Evolutionary conservation across 1,140 invertebrate genomes (phyloP), one percentile per base, ranked within the genome.

Genomic region (Penaeus vannamei): DNA sequence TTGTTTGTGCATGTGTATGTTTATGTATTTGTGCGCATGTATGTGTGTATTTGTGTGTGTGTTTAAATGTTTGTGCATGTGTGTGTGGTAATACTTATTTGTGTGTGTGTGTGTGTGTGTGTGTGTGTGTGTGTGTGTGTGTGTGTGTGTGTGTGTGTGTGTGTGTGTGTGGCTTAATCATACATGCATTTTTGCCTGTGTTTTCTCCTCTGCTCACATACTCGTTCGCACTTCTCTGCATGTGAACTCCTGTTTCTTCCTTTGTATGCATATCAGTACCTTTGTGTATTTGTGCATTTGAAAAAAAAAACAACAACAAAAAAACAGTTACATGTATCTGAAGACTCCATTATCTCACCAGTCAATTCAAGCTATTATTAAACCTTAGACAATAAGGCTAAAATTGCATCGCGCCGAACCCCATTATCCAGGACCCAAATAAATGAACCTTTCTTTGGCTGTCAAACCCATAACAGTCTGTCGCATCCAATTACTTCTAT

Each of bases 61-160:
- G 66, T 69, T 4, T 69, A 14, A 8, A 14, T 69, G 66, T 69
- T 0, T 69, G 66, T 69, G 66, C 19, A 14, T 69, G 66, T 69
- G 66, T 69, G 66, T 69, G 10, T 69, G 20, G 4, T 4, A 8
- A 5, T 36, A 5, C 10, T 3, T 53, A 8, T 14, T 3, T 53
- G 46, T 66, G 64, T 66, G 66, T 69, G 66, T 69, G 5, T 69
- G 66, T 19, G 66, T 12, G 20, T 22, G 66, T 19, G 66, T 22
- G 66, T 72, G 10, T 72, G 66, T 72, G 66, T 72, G 66, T 72
- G 32, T 14, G 0, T 72, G 66, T 72, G 20, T 72, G 66, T 72
- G 66, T 72, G 66, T 72, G 17, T 72, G 66, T 72, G 17, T 72
- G 66, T 72, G 1, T 72, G 66, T 72, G 66, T 72, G 66, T 69